Evolutionary conservation across 2,113 vertebrate species (phyloP).

Genomic region (Sceloporus tristichus): DNA sequence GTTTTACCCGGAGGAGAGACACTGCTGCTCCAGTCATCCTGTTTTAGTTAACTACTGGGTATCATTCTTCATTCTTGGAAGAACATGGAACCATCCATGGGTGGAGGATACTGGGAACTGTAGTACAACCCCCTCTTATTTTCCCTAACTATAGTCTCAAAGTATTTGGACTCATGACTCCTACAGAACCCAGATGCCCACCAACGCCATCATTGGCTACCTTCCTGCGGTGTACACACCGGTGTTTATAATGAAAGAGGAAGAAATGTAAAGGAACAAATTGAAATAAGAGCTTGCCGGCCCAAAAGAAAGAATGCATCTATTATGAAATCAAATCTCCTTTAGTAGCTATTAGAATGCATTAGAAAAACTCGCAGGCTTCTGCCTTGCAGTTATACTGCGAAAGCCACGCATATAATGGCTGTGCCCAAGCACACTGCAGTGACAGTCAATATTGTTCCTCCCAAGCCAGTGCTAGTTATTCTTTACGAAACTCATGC

Average conservation of each 20-base stretch:
- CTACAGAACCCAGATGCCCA: neutral
- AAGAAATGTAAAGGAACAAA: conserved; percentile 60
- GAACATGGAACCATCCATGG: neutral
- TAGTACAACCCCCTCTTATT: neutral
- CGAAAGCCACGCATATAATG: conserved; percentile 80
- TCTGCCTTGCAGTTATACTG: conserved; percentile 77
- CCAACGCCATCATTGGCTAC: too few species aligned
- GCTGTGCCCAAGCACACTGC: conserved; percentile 79
- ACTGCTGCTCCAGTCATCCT: too few species aligned
- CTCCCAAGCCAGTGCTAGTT: conserved; percentile 80
- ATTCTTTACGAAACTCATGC: conserved; percentile 82
- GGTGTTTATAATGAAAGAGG: conserved; percentile 30
- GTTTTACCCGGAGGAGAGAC: too few species aligned
- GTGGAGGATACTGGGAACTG: neutral
- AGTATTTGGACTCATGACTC: neutral
- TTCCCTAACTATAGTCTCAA: too few species aligned
- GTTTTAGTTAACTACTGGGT: too few species aligned
- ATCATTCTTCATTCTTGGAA: too few species aligned
- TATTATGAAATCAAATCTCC: conserved; percentile 79
- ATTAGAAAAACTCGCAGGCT: conserved; percentile 78
- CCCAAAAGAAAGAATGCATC: conserved; percentile 70
- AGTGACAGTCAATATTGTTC: conserved; percentile 81
- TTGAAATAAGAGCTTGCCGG: conserved; percentile 66
- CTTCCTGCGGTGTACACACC: neutral
- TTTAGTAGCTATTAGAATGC: conserved; percentile 71